Conservation (phyloP, 1,140 invertebrate genomes). For the Schmidtea mediterranea region DNA sequence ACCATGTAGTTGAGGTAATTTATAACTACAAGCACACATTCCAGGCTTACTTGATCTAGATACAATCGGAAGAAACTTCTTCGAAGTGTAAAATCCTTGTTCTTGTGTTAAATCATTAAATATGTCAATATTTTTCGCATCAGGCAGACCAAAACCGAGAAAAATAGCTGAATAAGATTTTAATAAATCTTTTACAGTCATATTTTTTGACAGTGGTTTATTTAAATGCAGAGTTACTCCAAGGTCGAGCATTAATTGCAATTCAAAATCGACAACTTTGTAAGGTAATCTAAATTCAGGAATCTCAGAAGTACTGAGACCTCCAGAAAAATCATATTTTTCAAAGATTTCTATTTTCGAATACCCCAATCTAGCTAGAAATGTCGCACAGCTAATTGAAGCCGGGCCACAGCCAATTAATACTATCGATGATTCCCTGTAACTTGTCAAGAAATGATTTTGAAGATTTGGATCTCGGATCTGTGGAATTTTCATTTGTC, state of each 20-base stretch:
- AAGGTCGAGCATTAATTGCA: slow-evolving; percentile 60
- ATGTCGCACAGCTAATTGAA: slow-evolving; percentile 82
- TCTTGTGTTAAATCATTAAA: slow-evolving; percentile 47
- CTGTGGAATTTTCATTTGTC: slow-evolving; percentile 36
- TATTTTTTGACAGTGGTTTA: slow-evolving; percentile 13
- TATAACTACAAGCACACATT: slow-evolving; percentile 46
- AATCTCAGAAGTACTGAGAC: slow-evolving; percentile 71
- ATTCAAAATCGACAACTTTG: slow-evolving; percentile 70
- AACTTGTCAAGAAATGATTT: slow-evolving; percentile 27
- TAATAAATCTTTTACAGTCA: slow-evolving; percentile 30
- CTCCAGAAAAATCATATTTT: slow-evolving; percentile 54
- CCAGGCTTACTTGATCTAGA: slow-evolving; percentile 58
- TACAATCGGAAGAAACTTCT: slow-evolving; percentile 63
- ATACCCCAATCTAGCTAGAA: slow-evolving; percentile 68
- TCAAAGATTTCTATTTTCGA: slow-evolving; percentile 69
- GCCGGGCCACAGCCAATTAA: slow-evolving; percentile 76
- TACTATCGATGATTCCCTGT: slow-evolving; percentile 47
- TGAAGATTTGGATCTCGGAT: too few relatives aligned
- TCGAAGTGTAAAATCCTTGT: slow-evolving; percentile 79
- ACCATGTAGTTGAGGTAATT: slow-evolving; percentile 47
- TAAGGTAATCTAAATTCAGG: slow-evolving; percentile 79
- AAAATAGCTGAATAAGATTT: slow-evolving; percentile 52
- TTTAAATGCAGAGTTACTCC: slow-evolving; percentile 51
- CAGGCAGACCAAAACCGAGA: slow-evolving; percentile 63
- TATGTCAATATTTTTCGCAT: slow-evolving; percentile 50